Percentiles rank a stretch among this genome's conserved stretches.
These are phyloP conservation scores for Hemicentrotus pulcherrimus DNA, from an alignment of 35 echinoderm and acorn worm genomes.

Conservation along the genomic window DNA sequence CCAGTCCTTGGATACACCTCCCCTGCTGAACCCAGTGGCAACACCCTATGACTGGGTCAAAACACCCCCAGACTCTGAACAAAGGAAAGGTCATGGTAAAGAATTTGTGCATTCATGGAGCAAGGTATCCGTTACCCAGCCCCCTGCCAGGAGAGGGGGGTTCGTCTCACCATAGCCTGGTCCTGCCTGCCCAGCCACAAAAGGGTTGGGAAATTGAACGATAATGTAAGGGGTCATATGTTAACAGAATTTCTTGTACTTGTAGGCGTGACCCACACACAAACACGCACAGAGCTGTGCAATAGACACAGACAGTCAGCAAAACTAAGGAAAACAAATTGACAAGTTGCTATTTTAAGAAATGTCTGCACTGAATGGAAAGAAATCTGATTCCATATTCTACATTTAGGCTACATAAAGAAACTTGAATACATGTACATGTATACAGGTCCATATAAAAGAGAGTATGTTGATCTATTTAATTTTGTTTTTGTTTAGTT, in stretches of 20 bases:
- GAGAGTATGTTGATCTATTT: too few relatives aligned
- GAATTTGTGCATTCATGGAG: conserved; percentile 35
- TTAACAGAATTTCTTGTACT: conserved; percentile 39
- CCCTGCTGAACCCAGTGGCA: background rate
- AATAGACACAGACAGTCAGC: background rate
- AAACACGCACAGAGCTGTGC: background rate
- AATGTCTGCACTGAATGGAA: background rate
- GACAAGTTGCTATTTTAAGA: background rate
- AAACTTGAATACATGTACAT: too few relatives aligned
- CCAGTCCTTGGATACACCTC: background rate
- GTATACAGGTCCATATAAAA: too few relatives aligned
- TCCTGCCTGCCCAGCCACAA: background rate
- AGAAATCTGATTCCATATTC: background rate
- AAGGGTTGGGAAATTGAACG: conserved; percentile 15
- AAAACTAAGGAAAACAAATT: background rate
- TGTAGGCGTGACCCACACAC: conserved; percentile 5
- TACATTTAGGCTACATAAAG: too few relatives aligned
- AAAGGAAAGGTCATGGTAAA: conserved; percentile 29
- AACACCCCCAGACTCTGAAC: conserved; percentile 34
- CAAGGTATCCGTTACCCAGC: conserved; percentile 28
- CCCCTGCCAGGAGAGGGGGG: conserved; percentile 20
- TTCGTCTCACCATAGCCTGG: background rate
- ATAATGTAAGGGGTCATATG: conserved; percentile 44
- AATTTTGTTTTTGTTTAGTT: too few relatives aligned
- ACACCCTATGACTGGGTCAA: conserved; percentile 12